Evolutionary conservation across 2,113 vertebrate genomes (phyloP).

Genomic region (Castor canadensis): DNA sequence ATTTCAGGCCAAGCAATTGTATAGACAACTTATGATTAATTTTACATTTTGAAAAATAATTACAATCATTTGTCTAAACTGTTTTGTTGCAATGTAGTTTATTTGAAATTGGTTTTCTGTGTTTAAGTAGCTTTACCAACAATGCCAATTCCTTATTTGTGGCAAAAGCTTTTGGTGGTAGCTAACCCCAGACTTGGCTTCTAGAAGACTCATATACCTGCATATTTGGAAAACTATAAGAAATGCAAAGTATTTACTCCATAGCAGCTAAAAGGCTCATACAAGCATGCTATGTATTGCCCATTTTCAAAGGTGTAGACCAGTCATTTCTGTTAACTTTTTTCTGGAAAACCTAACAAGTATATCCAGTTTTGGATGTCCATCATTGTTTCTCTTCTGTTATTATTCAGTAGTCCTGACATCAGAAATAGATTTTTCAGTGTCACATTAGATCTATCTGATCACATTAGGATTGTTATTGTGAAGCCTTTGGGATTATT

Average conservation of each 20-base stretch:
- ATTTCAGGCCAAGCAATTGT: not conserved
- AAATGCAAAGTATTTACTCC: not conserved
- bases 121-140: slow-evolving; percentile 19
- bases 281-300: not conserved
- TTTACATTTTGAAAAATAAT: slow-evolving; percentile 35
- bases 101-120: not conserved
- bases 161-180: not conserved
- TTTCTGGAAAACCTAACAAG: not conserved
- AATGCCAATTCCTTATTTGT: not conserved
- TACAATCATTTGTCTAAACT: not conserved
- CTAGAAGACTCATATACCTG: not conserved
- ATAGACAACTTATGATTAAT: not conserved
- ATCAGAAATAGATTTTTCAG: not conserved
- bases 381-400: not conserved
- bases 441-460: not conserved
- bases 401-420: not conserved
- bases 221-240: not conserved
- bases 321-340: not conserved
- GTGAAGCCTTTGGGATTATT: not conserved
- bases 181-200: not conserved
- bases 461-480: not conserved
- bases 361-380: not conserved
- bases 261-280: not conserved
- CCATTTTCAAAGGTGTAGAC: not conserved
- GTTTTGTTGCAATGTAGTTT: not conserved